phyloP scores from a whole-genome alignment of 2,888 invertebrate species.

The Quadroppia sp. region DNA sequence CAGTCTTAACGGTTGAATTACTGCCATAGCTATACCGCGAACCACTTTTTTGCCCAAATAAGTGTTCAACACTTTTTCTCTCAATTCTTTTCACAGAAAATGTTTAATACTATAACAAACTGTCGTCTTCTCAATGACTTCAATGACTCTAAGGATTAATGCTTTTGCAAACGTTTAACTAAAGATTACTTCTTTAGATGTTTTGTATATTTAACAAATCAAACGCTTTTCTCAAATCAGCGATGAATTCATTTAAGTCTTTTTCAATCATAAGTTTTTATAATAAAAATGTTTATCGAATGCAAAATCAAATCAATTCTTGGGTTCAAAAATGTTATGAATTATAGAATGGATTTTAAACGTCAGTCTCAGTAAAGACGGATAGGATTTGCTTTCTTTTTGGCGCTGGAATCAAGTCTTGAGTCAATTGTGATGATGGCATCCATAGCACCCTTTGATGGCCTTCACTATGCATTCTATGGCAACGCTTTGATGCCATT shows the following conservation, averaged over 20 bases:
- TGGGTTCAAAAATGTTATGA: background rate
- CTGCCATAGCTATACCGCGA: conserved; percentile 17
- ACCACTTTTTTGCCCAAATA: conserved; percentile 31
- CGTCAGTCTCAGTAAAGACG: background rate
- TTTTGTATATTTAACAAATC: background rate
- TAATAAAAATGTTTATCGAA: background rate
- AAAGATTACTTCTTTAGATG: background rate
- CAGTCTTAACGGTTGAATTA: conserved; percentile 33
- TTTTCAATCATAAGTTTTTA: background rate
- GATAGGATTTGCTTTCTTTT: background rate
- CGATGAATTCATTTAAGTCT: background rate
- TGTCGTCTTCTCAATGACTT: background rate
- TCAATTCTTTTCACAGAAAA: conserved; percentile 1
- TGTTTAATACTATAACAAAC: conserved; percentile 13
- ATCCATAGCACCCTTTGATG: conserved; percentile 27
- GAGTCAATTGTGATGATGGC: conserved; percentile 33
- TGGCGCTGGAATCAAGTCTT: background rate
- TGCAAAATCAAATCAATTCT: conserved; percentile 16
- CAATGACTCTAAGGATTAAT: conserved; percentile 3
- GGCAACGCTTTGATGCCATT: conserved; percentile 21
- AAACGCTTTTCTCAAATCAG: background rate
- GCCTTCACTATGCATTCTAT: conserved; percentile 22
- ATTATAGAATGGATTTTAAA: background rate
- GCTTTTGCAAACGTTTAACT: conserved; percentile 12
- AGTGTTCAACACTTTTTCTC: conserved; percentile 7